phyloP scores from a whole-genome alignment of 2,797 vertebrate genomes.

The Urocyon cinereoargenteus region DNA sequence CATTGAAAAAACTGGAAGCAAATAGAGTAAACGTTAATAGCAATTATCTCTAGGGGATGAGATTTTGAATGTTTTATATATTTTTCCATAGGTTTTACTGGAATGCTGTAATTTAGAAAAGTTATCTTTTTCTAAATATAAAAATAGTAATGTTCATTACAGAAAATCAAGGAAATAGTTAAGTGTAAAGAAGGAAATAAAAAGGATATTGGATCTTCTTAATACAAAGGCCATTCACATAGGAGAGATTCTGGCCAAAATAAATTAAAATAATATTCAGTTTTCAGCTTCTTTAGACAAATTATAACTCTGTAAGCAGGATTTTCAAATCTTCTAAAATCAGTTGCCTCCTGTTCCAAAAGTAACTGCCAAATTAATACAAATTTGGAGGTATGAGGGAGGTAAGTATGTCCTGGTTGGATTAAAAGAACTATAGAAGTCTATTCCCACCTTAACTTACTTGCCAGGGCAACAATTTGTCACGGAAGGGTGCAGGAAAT shows the following conservation, averaged over 20 bases:
- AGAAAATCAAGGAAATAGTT: slow-evolving; percentile 36
- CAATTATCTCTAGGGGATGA: not conserved
- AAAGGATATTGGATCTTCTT: slow-evolving; percentile 26
- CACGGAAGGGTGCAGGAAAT: not conserved
- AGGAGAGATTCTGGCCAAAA: not conserved
- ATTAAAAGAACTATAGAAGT: not conserved
- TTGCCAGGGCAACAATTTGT: not conserved
- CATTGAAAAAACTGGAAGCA: not conserved
- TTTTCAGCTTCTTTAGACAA: slow-evolving; percentile 24
- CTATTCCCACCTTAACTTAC: not conserved
- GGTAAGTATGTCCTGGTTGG: not conserved
- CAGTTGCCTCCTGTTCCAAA: not conserved
- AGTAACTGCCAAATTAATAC: not conserved
- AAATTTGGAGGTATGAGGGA: not conserved
- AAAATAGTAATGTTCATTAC: slow-evolving; percentile 4
- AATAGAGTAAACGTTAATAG: slow-evolving; percentile 1
- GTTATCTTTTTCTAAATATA: not conserved
- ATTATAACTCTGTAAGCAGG: not conserved
- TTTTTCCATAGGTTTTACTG: slow-evolving; percentile 20
- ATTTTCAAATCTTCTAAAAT: slow-evolving; percentile 24
- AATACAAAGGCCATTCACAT: not conserved
- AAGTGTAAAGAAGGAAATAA: slow-evolving; percentile 43
- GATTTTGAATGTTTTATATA: not conserved
- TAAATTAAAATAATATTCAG: not conserved
- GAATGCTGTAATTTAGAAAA: slow-evolving; percentile 53